These are phyloP conservation scores for Bicyclus anynana DNA, from an alignment of 1,140 invertebrate genomes.

Conservation along the genomic window DNA sequence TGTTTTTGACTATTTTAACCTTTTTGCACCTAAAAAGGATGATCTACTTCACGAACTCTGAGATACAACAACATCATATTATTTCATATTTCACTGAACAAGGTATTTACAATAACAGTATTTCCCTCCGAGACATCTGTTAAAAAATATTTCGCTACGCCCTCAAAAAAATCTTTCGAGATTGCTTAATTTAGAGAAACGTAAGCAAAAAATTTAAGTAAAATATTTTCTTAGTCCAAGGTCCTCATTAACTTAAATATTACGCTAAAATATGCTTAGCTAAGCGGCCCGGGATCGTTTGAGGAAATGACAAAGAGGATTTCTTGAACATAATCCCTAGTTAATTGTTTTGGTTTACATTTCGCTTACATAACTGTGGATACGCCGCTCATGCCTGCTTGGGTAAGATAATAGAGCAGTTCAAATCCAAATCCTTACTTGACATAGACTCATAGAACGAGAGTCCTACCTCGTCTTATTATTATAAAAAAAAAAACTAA, in stretches of 20 bases:
- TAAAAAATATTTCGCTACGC: background rate
- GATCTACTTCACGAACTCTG: too few species aligned
- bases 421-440: too few species aligned
- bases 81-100: too few species aligned
- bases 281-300: background rate
- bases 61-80: too few species aligned
- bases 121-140: too few species aligned
- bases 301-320: slow-evolving; percentile 15
- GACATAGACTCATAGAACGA: too few species aligned
- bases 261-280: slow-evolving; percentile 10
- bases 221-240: background rate
- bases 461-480: too few species aligned
- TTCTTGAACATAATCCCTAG: slow-evolving; percentile 2
- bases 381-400: background rate
- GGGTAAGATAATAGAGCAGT: slow-evolving; percentile 3
- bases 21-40: too few species aligned
- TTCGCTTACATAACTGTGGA: slow-evolving; percentile 8
- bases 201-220: background rate
- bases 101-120: too few species aligned
- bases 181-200: background rate
- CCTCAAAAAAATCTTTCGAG: background rate
- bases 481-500: too few species aligned
- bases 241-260: slow-evolving; percentile 10
- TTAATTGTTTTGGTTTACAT: slow-evolving; percentile 16
- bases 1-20: too few species aligned